A percentile compares a stretch with the other conserved stretches of the same genome.
Evolutionary conservation across 2,797 vertebrate genomes (phyloP).

Genomic region (Arnoldichthys spilopterus): DNA sequence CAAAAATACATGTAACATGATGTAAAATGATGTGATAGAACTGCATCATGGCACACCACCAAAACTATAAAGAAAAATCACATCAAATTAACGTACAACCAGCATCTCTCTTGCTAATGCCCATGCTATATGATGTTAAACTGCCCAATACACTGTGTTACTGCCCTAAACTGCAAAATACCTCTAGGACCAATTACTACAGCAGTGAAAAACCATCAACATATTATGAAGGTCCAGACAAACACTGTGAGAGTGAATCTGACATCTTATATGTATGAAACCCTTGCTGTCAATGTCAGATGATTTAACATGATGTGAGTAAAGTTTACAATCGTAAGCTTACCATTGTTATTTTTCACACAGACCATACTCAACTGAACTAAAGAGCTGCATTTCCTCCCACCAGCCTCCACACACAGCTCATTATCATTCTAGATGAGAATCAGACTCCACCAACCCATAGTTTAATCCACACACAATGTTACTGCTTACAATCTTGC

Average conservation of each 20-base stretch:
- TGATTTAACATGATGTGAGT: neutral
- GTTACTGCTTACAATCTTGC: too few species aligned
- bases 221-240: neutral
- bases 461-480: too few species aligned
- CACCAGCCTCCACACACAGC: neutral
- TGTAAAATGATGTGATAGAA: neutral
- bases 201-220: neutral
- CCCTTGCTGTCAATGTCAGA: neutral
- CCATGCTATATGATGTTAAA: neutral
- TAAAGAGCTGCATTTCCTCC: too few species aligned
- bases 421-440: neutral
- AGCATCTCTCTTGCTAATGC: neutral
- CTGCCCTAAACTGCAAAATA: neutral
- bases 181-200: neutral
- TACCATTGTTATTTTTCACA: neutral
- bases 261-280: too few species aligned
- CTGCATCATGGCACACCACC: neutral
- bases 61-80: neutral
- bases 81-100: slow-evolving; percentile 25
- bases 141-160: neutral
- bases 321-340: neutral
- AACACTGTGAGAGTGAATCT: too few species aligned
- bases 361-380: too few species aligned
- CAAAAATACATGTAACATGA: neutral
- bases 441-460: too few species aligned